A percentile compares a stretch with the other conserved stretches of the same genome.
These are phyloP conservation scores for Gracilinanus agilis DNA, from an alignment of 2,113 vertebrate species.

Conservation along the genomic window DNA sequence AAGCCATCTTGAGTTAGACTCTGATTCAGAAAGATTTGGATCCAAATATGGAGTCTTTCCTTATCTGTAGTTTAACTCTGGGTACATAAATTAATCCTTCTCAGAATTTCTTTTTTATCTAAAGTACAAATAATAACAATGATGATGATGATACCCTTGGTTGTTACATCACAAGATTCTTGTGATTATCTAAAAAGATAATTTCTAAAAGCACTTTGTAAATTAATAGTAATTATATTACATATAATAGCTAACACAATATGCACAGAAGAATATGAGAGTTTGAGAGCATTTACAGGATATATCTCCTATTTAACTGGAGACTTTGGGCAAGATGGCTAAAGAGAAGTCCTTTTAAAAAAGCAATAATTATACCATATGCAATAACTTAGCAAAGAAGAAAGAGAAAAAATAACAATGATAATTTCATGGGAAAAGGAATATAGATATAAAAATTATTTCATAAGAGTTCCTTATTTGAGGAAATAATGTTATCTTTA, in stretches of 20 bases:
- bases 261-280: not conserved
- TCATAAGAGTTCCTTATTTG: not conserved
- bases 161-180: not conserved
- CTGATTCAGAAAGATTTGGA: not conserved
- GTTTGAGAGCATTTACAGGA: not conserved
- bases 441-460: not conserved
- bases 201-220: not conserved
- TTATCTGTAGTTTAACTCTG: not conserved
- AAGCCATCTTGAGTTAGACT: not conserved
- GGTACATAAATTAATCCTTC: constrained; percentile 9
- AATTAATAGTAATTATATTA: not conserved
- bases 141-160: not conserved
- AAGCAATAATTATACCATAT: not conserved
- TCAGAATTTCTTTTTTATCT: not conserved
- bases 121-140: not conserved
- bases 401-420: not conserved
- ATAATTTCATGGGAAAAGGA: not conserved
- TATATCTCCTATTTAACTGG: not conserved
- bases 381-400: not conserved
- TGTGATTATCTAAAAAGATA: not conserved
- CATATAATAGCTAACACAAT: not conserved
- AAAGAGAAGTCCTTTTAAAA: not conserved
- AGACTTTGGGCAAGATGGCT: not conserved
- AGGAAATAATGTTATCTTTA: not conserved
- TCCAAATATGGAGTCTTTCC: not conserved